Conservation (phyloP, 92 coral and sea anemone genomes). For the Actinostola sp. region DNA sequence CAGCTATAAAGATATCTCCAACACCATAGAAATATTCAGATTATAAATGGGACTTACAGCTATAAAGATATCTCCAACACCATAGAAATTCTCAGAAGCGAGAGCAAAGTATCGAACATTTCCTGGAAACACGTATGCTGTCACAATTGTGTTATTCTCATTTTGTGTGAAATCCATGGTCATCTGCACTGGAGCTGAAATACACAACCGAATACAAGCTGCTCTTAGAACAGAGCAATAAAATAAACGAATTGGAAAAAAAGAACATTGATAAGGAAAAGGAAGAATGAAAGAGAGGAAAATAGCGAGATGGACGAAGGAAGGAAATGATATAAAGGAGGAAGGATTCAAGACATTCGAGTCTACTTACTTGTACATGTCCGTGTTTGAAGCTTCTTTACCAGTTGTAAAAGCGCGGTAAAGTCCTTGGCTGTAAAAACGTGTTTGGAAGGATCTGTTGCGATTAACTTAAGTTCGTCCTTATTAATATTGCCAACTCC, state of each 20-base stretch:
- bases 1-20: slow-evolving; percentile 15
- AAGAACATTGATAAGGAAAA: no score
- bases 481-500: slow-evolving; percentile 36
- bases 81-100: slow-evolving; percentile 32
- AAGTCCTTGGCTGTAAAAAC: slow-evolving; percentile 68
- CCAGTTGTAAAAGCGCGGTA: slow-evolving; percentile 54
- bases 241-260: neutral
- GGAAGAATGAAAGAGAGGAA: no score
- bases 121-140: slow-evolving; percentile 57
- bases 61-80: slow-evolving; percentile 39
- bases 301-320: no score
- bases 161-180: slow-evolving; percentile 40
- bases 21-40: slow-evolving; percentile 46
- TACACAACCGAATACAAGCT: no score
- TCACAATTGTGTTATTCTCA: slow-evolving; percentile 46
- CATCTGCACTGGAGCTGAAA: slow-evolving; percentile 57
- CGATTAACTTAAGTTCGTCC: slow-evolving; percentile 58
- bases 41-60: slow-evolving; percentile 37
- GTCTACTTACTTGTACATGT: slow-evolving; percentile 64
- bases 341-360: neutral
- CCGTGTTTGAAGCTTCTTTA: slow-evolving; percentile 54
- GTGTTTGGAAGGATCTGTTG: slow-evolving; percentile 62
- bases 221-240: no score
- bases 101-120: slow-evolving; percentile 60
- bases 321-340: no score